Evolutionary conservation across 2,888 invertebrate genomes (phyloP), one percentile per base, ranked within the genome.

Genomic region (Podotricha telesiphe): DNA sequence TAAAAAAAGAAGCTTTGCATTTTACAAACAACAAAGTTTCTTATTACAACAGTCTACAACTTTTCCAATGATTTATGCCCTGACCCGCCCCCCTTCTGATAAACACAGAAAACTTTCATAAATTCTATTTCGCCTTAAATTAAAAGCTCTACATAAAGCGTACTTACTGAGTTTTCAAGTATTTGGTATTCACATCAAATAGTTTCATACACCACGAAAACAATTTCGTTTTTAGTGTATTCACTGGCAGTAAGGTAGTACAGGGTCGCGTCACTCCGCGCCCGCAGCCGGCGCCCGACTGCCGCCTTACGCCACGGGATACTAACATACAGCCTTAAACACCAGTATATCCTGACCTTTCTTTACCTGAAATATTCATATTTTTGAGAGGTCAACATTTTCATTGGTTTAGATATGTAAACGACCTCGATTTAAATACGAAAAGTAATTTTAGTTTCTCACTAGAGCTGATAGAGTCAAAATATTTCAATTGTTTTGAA

Each of bases 281-380:
- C 65, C 72, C 48, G 65, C 47, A 40, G 47, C 64, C 72, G 74
- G 74, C 74, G 74, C 73, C 74, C 62, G 65, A 74, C 74, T 74
- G 74, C 59, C 74, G 74, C 59, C 62, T 74, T 65, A 62, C 63
- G 63, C 64, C 65, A 61, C 67, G 64, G 65, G 48, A 58, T 62
- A 53, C 63, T 48, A 63, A 40, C 65, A 51, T 61, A 65, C 48
- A 62, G 63, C 62, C 62, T 65, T 64, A 37, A 37, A 45, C 45
- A 59, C 65, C 62, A 48, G 15, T 11, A 5, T 53, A 19, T 50
- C 28, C 34, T 48, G 64, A 65, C 15, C 51, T 17, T 34, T 8
- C 15, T 5, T 48, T 13, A 47, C 62, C 62, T 10, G 2, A 34
- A 19, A 59, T 8, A 8, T 1, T 50, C 19, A 50, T 50, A 50